Evolutionary conservation across 1,140 invertebrate genomes (phyloP).

Genomic region (Sycophila sp.): DNA sequence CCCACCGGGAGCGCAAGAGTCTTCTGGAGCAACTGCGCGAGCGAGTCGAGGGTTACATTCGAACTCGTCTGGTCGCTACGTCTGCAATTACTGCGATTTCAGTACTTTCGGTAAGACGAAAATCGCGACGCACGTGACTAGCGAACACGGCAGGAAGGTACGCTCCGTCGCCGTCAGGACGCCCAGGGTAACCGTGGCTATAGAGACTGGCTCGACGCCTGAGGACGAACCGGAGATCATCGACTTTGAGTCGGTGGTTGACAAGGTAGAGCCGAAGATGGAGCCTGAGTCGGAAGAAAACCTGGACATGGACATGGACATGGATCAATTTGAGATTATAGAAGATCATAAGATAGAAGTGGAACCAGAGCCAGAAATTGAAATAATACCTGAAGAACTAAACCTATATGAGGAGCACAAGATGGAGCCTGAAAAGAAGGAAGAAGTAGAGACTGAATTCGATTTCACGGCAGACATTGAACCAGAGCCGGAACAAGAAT

Average conservation of each 20-base stretch:
- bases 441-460: neutral
- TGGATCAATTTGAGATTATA: too few relatives aligned
- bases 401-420: neutral
- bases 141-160: conserved; percentile 44
- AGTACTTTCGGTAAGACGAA: conserved; percentile 49
- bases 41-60: neutral
- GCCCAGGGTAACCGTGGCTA: neutral
- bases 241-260: neutral
- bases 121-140: conserved; percentile 56
- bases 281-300: neutral
- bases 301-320: neutral
- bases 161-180: neutral
- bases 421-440: neutral
- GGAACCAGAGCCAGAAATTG: neutral
- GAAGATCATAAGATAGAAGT: too few relatives aligned
- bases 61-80: neutral
- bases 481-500: neutral
- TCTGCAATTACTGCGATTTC: conserved; percentile 49
- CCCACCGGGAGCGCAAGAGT: conserved; percentile 25
- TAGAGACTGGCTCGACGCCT: neutral
- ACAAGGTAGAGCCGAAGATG: neutral
- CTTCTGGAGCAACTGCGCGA: neutral
- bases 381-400: neutral
- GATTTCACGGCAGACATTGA: neutral
- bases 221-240: neutral